These are phyloP conservation scores for Zaprionus ornatus DNA, from an alignment of 1,140 invertebrate species.

Conservation along the genomic window DNA sequence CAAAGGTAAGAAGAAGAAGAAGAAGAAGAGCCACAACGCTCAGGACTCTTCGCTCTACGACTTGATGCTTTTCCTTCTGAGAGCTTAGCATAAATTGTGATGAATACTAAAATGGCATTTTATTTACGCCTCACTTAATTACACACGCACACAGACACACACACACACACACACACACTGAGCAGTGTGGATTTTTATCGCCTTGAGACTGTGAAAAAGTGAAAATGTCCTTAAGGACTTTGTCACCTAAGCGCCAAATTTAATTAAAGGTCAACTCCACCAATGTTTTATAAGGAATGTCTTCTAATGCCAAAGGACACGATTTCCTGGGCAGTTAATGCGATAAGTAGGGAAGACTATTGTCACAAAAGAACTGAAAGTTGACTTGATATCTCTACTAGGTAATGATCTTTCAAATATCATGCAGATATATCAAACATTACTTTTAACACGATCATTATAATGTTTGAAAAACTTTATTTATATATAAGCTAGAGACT, in stretches of 20 bases:
- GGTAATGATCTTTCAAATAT: too few species aligned
- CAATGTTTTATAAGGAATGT: slow-evolving; percentile 30
- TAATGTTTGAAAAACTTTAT: too few species aligned
- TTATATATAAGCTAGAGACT: neutral
- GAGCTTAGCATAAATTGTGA: slow-evolving; percentile 84
- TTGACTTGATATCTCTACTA: too few species aligned
- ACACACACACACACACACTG: slow-evolving; percentile 16
- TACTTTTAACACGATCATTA: neutral
- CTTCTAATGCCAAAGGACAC: neutral
- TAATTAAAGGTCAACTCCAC: slow-evolving; percentile 66
- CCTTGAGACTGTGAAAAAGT: slow-evolving; percentile 42
- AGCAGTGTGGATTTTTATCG: slow-evolving; percentile 36
- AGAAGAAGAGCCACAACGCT: slow-evolving; percentile 25
- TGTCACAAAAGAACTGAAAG: too few species aligned
- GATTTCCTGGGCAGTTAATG: slow-evolving; percentile 14
- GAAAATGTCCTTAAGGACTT: slow-evolving; percentile 55
- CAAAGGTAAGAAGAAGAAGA: slow-evolving; percentile 58
- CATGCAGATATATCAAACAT: too few species aligned
- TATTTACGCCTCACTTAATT: slow-evolving; percentile 81
- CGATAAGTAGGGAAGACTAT: neutral
- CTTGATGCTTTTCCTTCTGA: slow-evolving; percentile 66
- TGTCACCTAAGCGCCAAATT: slow-evolving; percentile 73
- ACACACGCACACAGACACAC: slow-evolving; percentile 59
- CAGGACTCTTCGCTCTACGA: slow-evolving; percentile 48
- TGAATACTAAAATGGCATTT: slow-evolving; percentile 84